Percentiles rank a stretch among this genome's conserved stretches.
Evolutionary conservation across 2,888 invertebrate genomes (phyloP).

Genomic region (Heliconius charithonia): DNA sequence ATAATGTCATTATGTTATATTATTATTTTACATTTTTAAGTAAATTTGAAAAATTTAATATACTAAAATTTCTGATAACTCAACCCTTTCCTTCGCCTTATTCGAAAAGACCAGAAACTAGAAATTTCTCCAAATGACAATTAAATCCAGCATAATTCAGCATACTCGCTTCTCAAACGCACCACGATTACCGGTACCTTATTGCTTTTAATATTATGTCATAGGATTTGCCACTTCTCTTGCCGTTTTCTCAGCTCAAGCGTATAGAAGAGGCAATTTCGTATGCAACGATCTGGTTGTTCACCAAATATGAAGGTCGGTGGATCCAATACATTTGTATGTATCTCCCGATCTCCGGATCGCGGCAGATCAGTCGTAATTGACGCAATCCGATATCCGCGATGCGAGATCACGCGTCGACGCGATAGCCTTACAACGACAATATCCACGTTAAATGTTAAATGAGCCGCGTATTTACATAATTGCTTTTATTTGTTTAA

Average conservation of each 20-base stretch:
- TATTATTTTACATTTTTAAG: not conserved
- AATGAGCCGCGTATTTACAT: conserved; percentile 72
- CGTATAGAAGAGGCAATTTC: too few species aligned
- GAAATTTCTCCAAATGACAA: not conserved
- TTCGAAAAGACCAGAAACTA: not conserved
- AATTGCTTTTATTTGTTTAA: conserved; percentile 63
- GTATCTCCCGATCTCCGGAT: conserved; percentile 77
- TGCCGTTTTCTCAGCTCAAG: not conserved
- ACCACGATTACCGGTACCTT: not conserved
- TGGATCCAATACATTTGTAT: conserved; percentile 77
- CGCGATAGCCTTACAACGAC: conserved; percentile 75
- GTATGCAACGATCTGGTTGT: conserved; percentile 18
- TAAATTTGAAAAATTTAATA: not conserved
- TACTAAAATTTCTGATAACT: not conserved
- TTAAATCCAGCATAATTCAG: not conserved
- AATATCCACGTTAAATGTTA: conserved; percentile 72
- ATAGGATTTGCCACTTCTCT: not conserved
- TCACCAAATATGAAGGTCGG: conserved; percentile 63
- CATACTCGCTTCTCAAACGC: not conserved
- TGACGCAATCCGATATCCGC: conserved; percentile 80
- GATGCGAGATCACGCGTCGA: conserved; percentile 74
- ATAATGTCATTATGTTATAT: not conserved
- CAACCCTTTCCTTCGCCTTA: not conserved
- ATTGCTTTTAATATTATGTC: not conserved
- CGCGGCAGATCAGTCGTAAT: conserved; percentile 74